Evolutionary conservation across 2,797 vertebrate genomes (phyloP).

Genomic region (Lagorchestes hirsutus): DNA sequence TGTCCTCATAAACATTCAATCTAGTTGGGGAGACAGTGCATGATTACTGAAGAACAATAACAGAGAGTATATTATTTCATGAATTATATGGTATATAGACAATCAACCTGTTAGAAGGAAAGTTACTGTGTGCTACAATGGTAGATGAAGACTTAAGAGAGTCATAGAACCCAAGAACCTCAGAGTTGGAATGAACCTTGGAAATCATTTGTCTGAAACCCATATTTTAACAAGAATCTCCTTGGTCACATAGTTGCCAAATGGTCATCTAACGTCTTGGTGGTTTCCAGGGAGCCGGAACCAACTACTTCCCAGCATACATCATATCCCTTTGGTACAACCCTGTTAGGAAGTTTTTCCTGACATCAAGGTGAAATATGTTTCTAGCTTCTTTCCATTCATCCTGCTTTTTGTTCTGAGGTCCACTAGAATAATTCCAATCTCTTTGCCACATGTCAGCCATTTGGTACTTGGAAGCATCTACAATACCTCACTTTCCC

Average conservation of each 20-base stretch:
- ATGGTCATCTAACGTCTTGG: background rate
- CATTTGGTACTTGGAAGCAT: background rate
- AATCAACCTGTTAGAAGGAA: background rate
- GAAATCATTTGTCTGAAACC: background rate
- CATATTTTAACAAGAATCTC: too few species aligned
- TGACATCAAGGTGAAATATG: background rate
- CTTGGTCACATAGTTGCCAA: too few species aligned
- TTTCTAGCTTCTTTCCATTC: background rate
- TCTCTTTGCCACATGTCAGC: background rate
- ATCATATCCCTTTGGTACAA: background rate
- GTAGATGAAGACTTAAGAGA: background rate
- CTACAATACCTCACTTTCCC: background rate
- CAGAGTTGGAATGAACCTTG: background rate
- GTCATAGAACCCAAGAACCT: background rate
- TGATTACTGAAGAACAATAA: background rate
- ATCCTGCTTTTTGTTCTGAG: background rate
- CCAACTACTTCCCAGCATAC: background rate
- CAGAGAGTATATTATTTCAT: background rate
- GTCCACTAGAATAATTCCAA: background rate
- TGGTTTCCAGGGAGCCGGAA: background rate
- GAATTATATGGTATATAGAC: background rate
- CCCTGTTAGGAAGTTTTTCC: background rate
- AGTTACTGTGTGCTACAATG: background rate
- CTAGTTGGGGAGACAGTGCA: background rate
- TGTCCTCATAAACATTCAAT: conserved; percentile 15